Base-by-base conservation (phyloP, 2,113 vertebrate species). In the Bubo blakistoni region DNA sequence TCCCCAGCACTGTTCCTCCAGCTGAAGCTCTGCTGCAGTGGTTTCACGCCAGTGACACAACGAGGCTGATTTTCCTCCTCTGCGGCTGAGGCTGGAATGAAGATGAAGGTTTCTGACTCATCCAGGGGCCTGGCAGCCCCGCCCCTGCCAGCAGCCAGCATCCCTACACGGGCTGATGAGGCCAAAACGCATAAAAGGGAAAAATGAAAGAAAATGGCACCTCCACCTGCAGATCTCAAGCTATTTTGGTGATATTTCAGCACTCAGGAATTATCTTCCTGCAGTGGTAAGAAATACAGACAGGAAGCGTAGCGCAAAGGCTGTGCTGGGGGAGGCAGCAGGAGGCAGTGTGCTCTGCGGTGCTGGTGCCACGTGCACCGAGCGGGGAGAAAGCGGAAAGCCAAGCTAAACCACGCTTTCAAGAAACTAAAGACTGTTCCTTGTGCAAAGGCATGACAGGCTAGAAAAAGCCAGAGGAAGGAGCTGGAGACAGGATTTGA, bases 321-420 rank as follows among this genome's bases (percentile, higher is more conserved):
- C 54, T 32, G 36, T 24, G 44, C 63, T 27, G 0, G 2, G 32
- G 19, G 13, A 71, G 32, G 19, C 52, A 51, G 55, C 13, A 22
- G 34, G 17, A 71, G 76, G 30, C 7, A 0, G 2, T 3, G 13
- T 44, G 44, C 40, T 25, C 59, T 21, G 49, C 0, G 0, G 40
- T 46, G 42, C 34, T 4, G 6, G 7, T 30, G 20, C 36, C 74
- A 79, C 47, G 16, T 0, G 0, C 22, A 62, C 19, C 22, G 32
- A 32, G 32, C 2, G 0, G 20, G 54, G 12, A 58, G 6, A 72
- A 83, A 61, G 30, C 8, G 1, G 29, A 51, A 36, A 32, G 58
- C 22, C 46, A 38, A 51, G n/a, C 18, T 58, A 51, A 71, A 71
- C 14, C 44, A 77, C 2, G 0, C 16, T 46, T 46, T 46, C 38